Evolutionary conservation across 2,113 vertebrate species (phyloP).

Genomic region (Rhipidura dahli): DNA sequence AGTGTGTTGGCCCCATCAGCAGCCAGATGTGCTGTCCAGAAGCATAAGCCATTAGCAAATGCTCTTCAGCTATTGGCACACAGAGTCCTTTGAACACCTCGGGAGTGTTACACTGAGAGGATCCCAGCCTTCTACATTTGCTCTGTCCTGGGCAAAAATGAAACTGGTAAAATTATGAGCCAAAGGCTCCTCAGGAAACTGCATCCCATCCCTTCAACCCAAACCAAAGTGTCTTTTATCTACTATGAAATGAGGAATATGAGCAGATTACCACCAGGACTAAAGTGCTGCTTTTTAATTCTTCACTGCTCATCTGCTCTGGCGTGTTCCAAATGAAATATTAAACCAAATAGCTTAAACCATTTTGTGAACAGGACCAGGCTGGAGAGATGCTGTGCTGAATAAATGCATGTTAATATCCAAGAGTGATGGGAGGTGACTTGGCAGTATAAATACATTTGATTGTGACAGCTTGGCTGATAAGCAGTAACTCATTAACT

Average conservation of each 20-base stretch:
- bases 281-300: background rate
- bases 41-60: background rate
- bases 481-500: background rate
- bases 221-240: background rate
- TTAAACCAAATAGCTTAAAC: background rate
- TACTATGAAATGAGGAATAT: background rate
- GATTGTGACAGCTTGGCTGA: background rate
- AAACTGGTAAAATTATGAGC: conserved; percentile 12
- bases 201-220: background rate
- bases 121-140: background rate
- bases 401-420: background rate
- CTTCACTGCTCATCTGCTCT: background rate
- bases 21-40: conserved; percentile 42
- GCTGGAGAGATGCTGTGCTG: background rate
- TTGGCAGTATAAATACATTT: background rate
- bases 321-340: background rate
- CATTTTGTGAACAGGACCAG: background rate
- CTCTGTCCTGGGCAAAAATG: conserved; percentile 24
- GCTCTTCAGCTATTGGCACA: background rate
- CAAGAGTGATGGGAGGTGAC: background rate
- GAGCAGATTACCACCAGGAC: background rate
- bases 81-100: background rate
- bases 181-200: background rate
- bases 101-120: background rate
- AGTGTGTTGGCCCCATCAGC: background rate